Evolutionary conservation across 2,888 invertebrate genomes (phyloP), one percentile per base, ranked within the genome.

Genomic region (Scaptodrosophila latifasciaeformis): DNA sequence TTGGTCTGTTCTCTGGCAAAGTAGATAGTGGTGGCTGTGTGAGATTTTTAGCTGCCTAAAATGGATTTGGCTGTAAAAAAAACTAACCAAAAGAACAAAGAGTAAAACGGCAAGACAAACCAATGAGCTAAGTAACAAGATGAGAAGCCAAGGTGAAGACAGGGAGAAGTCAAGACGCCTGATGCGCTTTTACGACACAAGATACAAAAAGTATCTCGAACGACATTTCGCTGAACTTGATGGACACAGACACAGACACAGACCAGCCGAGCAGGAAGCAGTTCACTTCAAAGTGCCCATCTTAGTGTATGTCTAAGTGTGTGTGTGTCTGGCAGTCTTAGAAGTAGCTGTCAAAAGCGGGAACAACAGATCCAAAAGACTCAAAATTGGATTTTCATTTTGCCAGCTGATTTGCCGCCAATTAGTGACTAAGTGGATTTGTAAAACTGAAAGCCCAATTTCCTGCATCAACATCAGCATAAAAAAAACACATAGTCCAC

Each of bases 391-490:
- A n/a, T n/a, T n/a, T n/a, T 18, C 27, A 29, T 49, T 59, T 54
- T 47, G 60, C 57, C 55, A 63, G 54, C 69, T 66, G 72, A 71
- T 72, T 75, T 79, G 72, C 69, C 69, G 72, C 77, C 79, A 74
- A 74, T 74, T 74, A 74, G 79, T 65, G 65, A 57, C 76, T 74
- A 74, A 74, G 72, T 74, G 72, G 79, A 74, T 74, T 74, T 74
- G 67, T 64, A 58, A 57, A n/a, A 62, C 61, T 59, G 2, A 13
- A 17, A 37, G 37, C 19, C 39, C 6, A n/a, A n/a, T n/a, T n/a
- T 13, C 10, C 34, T 4, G 13, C 34, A 34, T 12, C 10, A 12
- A 4, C 13, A 34, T 10, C 12, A 34, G 10, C n/a, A 29, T 7
- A 29, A 29, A 29, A 29, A 29, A 29, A 7, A 29, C 10, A 29